Percentiles rank a stretch among this genome's conserved stretches.
Evolutionary conservation across 2,113 vertebrate species (phyloP).

Genomic region (Chitala chitala): DNA sequence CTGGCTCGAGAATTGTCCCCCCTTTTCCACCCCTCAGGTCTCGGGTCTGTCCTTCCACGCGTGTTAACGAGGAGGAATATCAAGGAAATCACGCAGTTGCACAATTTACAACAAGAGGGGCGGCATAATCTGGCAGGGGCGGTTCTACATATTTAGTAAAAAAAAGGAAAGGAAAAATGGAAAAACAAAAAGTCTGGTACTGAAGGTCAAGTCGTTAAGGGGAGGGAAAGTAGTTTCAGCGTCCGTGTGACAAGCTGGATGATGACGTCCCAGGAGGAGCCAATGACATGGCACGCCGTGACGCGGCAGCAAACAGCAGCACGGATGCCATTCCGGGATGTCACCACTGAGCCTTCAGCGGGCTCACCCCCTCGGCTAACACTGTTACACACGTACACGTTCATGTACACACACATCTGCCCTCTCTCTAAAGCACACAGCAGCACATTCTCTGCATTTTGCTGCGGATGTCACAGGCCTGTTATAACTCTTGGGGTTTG

Average conservation of each 20-base stretch:
- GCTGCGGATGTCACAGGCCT: too few relatives aligned
- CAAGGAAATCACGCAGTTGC: conserved; percentile 23
- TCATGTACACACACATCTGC: too few relatives aligned
- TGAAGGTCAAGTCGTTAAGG: conserved; percentile 6
- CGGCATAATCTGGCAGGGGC: conserved; percentile 30
- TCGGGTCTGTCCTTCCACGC: conserved; percentile 18
- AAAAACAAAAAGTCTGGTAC: neutral
- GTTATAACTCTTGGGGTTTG: too few relatives aligned
- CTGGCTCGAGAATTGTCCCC: neutral
- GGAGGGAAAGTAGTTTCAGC: conserved; percentile 11
- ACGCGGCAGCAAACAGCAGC: neutral
- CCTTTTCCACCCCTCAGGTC: neutral
- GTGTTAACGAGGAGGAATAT: conserved; percentile 29
- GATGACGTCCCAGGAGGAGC: neutral
- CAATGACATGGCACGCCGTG: neutral
- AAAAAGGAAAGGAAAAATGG: neutral
- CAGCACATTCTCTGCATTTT: too few relatives aligned
- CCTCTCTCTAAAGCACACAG: too few relatives aligned
- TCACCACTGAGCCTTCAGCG: neutral
- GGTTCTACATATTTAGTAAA: conserved; percentile 29
- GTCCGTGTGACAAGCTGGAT: neutral
- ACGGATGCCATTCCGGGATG: neutral
- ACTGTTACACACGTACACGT: too few relatives aligned
- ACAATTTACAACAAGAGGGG: conserved; percentile 22
- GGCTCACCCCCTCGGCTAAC: neutral